These are phyloP conservation scores for Nemapogon koenigi DNA, from an alignment of 2,888 invertebrate species.

Conservation along the genomic window DNA sequence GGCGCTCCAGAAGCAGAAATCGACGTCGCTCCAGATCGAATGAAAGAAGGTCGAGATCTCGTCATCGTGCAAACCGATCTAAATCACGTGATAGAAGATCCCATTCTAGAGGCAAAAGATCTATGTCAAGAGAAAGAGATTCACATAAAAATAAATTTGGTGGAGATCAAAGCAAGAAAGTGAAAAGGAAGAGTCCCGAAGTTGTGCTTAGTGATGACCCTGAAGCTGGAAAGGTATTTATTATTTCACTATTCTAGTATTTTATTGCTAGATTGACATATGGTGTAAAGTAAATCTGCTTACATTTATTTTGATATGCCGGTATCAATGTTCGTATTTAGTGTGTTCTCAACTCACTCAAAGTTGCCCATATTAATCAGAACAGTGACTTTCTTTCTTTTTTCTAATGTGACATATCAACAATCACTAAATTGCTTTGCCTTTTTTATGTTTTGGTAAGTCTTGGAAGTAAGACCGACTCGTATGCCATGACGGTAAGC, in stretches of 20 bases:
- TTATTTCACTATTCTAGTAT: neutral
- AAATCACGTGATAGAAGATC: conserved; percentile 21
- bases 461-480: no score
- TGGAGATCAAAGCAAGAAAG: conserved; percentile 35
- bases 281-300: no score
- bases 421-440: no score
- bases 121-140: conserved; percentile 24
- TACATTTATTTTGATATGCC: no score
- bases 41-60: conserved; percentile 28
- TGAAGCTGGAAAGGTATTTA: conserved; percentile 72
- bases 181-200: conserved; percentile 49
- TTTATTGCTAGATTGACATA: no score
- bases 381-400: no score
- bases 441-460: no score
- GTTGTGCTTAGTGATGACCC: conserved; percentile 74
- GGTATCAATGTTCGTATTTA: no score
- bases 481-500: no score
- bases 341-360: no score
- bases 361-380: no score
- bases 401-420: no score
- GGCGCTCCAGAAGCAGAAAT: conserved; percentile 23
- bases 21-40: conserved; percentile 18
- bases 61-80: conserved; percentile 29
- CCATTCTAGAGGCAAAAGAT: conserved; percentile 15
- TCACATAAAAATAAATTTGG: conserved; percentile 22